Percentiles rank a stretch among this genome's conserved stretches.
Evolutionary conservation across 2,797 vertebrate genomes (phyloP).

Genomic region (Cynopterus sphinx): DNA sequence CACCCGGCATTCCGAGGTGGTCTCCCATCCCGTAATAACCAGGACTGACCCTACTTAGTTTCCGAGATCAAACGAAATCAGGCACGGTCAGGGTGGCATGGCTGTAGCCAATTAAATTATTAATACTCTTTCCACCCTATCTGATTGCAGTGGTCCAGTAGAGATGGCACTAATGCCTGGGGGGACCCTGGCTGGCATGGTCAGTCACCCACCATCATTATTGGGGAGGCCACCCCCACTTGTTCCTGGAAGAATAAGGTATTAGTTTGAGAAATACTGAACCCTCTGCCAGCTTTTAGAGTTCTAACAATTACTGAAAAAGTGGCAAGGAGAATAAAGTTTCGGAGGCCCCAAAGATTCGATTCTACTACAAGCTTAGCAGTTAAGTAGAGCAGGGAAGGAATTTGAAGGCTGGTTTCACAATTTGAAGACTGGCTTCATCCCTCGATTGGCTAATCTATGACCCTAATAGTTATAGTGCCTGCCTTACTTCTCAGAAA

Average conservation of each 20-base stretch:
- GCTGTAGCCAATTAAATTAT: background rate
- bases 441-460: background rate
- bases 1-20: too few species aligned
- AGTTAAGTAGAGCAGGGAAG: background rate
- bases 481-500: background rate
- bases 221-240: background rate
- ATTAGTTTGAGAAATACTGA: too few species aligned
- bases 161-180: background rate
- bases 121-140: background rate
- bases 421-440: background rate
- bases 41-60: too few species aligned
- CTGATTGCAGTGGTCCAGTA: too few species aligned
- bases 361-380: background rate
- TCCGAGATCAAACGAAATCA: too few species aligned
- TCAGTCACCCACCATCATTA: rapidly evolving
- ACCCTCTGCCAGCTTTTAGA: background rate
- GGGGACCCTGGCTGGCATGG: background rate
- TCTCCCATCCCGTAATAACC: too few species aligned
- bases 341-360: too few species aligned
- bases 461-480: background rate
- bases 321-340: background rate
- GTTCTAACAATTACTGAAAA: background rate
- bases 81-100: too few species aligned
- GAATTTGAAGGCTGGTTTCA: too few species aligned
- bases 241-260: too few species aligned